phyloP scores from a whole-genome alignment of 2,888 invertebrate species.

The Limenitis camilla region DNA sequence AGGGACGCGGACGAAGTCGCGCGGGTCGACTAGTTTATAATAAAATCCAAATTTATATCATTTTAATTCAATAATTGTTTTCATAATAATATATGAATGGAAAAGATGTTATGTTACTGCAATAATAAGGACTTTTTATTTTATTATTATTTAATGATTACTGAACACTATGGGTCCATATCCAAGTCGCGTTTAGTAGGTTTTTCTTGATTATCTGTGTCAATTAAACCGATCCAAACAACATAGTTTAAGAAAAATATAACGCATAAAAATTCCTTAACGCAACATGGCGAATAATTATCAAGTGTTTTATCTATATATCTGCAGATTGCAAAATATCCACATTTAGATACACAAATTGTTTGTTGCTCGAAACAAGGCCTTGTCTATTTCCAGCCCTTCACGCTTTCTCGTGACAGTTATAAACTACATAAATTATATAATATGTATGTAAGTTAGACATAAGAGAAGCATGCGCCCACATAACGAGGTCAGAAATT shows the following conservation, averaged over 20 bases:
- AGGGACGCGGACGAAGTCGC: no score
- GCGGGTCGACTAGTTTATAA: no score
- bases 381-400: conserved; percentile 38
- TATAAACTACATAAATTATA: conserved; percentile 16
- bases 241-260: not conserved
- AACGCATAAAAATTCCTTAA: not conserved
- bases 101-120: no score
- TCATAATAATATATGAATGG: no score
- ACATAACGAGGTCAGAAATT: conserved; percentile 17
- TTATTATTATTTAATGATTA: no score
- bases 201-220: not conserved
- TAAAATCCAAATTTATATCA: no score
- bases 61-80: no score
- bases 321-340: no score
- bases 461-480: conserved; percentile 13
- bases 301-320: no score
- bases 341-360: not conserved
- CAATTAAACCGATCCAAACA: not conserved
- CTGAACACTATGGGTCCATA: no score
- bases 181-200: no score
- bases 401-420: conserved; percentile 53
- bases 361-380: conserved; percentile 23
- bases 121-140: no score
- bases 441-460: not conserved
- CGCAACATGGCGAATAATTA: not conserved